Evolutionary conservation across 2,888 invertebrate species (phyloP), one percentile per base, ranked within the genome.

Genomic region (Cerceris rybyensis): DNA sequence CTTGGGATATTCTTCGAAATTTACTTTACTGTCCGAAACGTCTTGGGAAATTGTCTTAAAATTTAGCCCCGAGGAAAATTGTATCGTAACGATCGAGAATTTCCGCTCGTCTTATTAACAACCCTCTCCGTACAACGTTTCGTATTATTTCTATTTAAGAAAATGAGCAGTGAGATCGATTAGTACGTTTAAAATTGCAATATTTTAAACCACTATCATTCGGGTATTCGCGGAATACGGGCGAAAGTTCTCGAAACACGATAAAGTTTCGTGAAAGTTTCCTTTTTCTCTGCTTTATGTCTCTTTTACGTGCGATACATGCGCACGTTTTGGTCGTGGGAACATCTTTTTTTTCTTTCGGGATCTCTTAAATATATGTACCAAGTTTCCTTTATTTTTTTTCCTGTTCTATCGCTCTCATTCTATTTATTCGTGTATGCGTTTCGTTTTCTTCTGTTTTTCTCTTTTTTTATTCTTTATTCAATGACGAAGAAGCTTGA

Each of bases 1-100:
- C 78, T 80, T 78, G 80, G 80, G 80, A 80, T 78, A 75, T 78
- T 55, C 63, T 59, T 70, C 42, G 64, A 50, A 70, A 43, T 67
- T 70, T 59, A 54, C 74, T 61, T 66, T 50, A 67, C 67, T 50
- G 67, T 42, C 59, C 52, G 52, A 78, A 64, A 67, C 74, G 75
- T 75, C 67, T 80, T 75, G 80, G 70, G 70, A 75, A 73, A 55
- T 69, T 28, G 42, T 43, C 52, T 46, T 50, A 74, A 67, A 50
- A 52, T 67, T 75, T 60, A 60, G 54, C 14, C 16, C 46, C 42
- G 43, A 69, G 42, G 46, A 57, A 55, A 76, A 28, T 28, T 28
- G 13, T 69, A 60, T 42, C 50, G 43, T 76, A 28, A 60, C 59
- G 42, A 63, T 72, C 59, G 55, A 72, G 58, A 78, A 50, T 61